Conservation (phyloP, 2,797 vertebrate genomes). For the Sebastes dallii region DNA sequence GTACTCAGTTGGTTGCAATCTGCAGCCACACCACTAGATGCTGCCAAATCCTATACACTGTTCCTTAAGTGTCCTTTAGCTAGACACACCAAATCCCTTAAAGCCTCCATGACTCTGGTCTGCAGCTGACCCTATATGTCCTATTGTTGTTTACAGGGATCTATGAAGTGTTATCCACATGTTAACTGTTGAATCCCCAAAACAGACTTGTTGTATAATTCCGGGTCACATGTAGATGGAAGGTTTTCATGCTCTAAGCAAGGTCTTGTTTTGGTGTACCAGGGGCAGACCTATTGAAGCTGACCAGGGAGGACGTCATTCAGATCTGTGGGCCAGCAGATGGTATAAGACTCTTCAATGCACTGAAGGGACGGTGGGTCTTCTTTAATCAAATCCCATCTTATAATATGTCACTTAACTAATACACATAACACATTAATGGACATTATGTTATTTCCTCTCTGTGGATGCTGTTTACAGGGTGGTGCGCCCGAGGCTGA, state of each 20-base stretch:
- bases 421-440: not conserved
- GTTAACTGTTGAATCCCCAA: not conserved
- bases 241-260: not conserved
- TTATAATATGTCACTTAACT: not conserved
- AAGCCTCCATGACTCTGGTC: not conserved
- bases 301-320: slow-evolving; percentile 96
- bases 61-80: not conserved
- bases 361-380: slow-evolving; percentile 92
- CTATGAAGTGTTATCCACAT: not conserved
- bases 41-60: too few species aligned
- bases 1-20: too few species aligned
- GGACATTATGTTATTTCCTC: not conserved
- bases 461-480: slow-evolving; percentile 67
- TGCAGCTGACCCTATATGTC: not conserved
- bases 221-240: not conserved
- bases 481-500: slow-evolving; percentile 92
- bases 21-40: too few species aligned
- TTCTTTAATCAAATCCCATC: not conserved
- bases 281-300: slow-evolving; percentile 94
- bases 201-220: not conserved
- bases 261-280: not conserved
- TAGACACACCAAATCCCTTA: not conserved
- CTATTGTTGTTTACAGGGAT: not conserved
- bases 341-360: slow-evolving; percentile 96
- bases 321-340: slow-evolving; percentile 98